Evolutionary conservation across 2,113 vertebrate species (phyloP), one percentile per base, ranked within the genome.

Genomic region (Lanius collurio): DNA sequence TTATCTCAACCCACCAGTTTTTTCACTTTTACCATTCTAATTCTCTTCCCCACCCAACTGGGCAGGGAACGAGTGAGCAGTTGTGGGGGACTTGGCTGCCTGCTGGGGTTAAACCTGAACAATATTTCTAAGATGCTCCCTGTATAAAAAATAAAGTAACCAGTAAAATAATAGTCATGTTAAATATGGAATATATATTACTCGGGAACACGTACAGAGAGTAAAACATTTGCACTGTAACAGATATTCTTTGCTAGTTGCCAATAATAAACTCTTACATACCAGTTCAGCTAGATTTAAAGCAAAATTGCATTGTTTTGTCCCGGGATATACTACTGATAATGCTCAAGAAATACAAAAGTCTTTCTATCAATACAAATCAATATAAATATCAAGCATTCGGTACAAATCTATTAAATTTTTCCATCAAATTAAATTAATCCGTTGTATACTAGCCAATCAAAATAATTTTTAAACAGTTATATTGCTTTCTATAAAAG

Each of bases 61-160:
- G 23, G 6, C 21, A 90, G 15, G 22, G 4, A 83, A 23, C 4
- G 11, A 67, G 31, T 0, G 0, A 90, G 31, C 2, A 3, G 9
- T 19, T 37, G 5, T 11, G 7, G 19, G 22, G 28, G 5, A 23
- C 15, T 77, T 37, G 27, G 13, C 22, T 55, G 14, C 35, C 1
- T 0, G 7, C 59, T 81, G 39, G 3, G 3, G 1, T 69, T 62
- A 65, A 69, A 42, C 6, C 26, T 64, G 6, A 4, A 11, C 7
- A 28, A 26, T n/a, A 75, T 15, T 47, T 71, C 23, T 33, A 71
- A 67, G 27, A 47, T n/a, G 5, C 8, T 86, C 28, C 30, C 31
- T 35, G 5, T n/a, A 30, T 46, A 30, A 73, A 28, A 41, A 82
- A 35, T 22, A 63, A 94, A 70, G 13, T 17, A 83, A 67, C 7